Percentiles rank a stretch among this genome's conserved stretches.
Conservation (phyloP, 2,888 invertebrate species). For the Terebella lapidaria region DNA sequence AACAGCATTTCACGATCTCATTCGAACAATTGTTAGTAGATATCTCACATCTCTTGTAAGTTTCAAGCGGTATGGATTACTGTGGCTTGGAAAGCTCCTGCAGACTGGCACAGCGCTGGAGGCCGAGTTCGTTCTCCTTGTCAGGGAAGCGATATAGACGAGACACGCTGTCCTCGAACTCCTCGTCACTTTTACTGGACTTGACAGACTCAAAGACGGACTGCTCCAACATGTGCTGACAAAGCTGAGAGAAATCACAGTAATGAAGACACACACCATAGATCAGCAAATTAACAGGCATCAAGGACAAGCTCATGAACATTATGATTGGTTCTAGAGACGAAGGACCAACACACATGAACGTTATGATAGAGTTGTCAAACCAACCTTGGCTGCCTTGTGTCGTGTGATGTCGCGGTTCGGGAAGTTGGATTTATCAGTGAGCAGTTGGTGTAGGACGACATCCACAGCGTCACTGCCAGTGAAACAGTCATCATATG, state of each 20-base stretch:
- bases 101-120: neutral
- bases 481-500: slow-evolving; percentile 43
- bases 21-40: too few relatives aligned
- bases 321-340: too few relatives aligned
- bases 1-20: neutral
- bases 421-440: slow-evolving; percentile 14
- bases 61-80: neutral
- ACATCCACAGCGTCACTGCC: slow-evolving; percentile 48
- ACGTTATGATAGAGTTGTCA: too few relatives aligned
- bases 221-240: slow-evolving; percentile 31
- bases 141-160: slow-evolving; percentile 40
- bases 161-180: slow-evolving; percentile 45
- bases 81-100: neutral
- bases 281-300: too few relatives aligned
- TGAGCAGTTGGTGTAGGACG: slow-evolving; percentile 24
- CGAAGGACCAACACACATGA: too few relatives aligned
- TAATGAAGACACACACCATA: too few relatives aligned
- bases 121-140: neutral
- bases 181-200: slow-evolving; percentile 24
- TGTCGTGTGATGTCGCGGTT: slow-evolving; percentile 17
- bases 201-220: slow-evolving; percentile 43
- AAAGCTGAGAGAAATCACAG: slow-evolving; percentile 7
- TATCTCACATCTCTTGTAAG: too few relatives aligned
- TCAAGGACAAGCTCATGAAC: too few relatives aligned
- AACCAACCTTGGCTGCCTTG: slow-evolving; percentile 18